These are phyloP conservation scores for human DNA, from an alignment of 2,113 vertebrate species.

Conservation along the genomic window DNA sequence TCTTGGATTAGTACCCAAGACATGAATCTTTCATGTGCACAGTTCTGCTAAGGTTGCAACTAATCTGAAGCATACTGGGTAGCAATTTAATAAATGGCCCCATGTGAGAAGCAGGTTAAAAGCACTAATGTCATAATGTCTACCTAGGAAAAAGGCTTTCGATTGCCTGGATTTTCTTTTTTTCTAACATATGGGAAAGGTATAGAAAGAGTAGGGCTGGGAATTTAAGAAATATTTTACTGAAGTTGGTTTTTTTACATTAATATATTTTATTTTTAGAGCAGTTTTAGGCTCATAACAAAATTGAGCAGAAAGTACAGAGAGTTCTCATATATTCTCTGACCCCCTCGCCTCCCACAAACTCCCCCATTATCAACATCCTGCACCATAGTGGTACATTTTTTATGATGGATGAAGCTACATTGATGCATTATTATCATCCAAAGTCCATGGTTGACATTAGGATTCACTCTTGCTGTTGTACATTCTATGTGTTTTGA, in stretches of 20 bases:
- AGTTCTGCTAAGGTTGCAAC: constrained; percentile 35
- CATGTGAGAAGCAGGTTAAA: background rate
- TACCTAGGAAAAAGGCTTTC: background rate
- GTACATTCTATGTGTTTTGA: background rate
- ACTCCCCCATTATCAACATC: background rate
- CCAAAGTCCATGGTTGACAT: background rate
- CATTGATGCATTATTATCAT: background rate
- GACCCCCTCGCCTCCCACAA: background rate
- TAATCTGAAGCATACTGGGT: constrained; percentile 3
- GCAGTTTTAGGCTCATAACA: background rate
- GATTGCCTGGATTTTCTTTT: background rate
- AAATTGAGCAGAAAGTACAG: background rate
- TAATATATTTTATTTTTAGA: background rate
- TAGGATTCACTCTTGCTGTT: background rate
- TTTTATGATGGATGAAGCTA: background rate
- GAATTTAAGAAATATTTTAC: background rate
- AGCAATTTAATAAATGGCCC: constrained; percentile 31
- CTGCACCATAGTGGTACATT: background rate
- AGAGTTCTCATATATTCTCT: background rate
- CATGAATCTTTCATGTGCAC: background rate
- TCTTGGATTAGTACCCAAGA: constrained; percentile 58
- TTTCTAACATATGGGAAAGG: background rate
- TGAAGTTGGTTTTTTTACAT: background rate
- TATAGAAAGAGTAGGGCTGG: background rate
- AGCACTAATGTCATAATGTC: constrained; percentile 19